These are phyloP conservation scores for Tachyglossus aculeatus DNA, from an alignment of 2,797 vertebrate genomes.

Conservation along the genomic window DNA sequence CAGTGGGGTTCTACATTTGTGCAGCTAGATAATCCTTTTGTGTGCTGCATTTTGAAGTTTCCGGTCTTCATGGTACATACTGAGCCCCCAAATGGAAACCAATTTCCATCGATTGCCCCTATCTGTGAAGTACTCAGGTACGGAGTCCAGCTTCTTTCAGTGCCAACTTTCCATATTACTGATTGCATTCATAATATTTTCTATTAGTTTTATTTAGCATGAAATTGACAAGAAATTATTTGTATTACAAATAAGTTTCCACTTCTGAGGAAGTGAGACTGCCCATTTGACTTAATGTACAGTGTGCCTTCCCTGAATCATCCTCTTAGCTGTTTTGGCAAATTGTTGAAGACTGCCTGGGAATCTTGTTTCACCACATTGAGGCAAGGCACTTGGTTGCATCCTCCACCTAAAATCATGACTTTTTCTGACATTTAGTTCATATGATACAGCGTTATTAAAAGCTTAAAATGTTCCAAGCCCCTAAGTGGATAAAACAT, in stretches of 20 bases:
- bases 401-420: no score
- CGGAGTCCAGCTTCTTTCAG: not conserved
- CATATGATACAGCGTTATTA: no score
- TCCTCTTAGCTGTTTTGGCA: no score
- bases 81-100: not conserved
- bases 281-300: no score
- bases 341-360: no score
- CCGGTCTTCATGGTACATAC: not conserved
- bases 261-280: not conserved
- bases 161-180: not conserved
- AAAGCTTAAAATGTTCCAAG: no score
- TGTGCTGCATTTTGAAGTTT: slow-evolving; percentile 2
- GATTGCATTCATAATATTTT: not conserved
- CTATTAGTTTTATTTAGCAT: not conserved
- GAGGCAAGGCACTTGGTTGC: no score
- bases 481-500: no score
- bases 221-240: no score
- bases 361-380: no score
- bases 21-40: not conserved
- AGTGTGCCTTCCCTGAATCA: no score
- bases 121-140: not conserved
- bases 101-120: not conserved
- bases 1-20: not conserved
- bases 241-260: not conserved
- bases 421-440: no score